phyloP scores from a whole-genome alignment of 2,113 vertebrate genomes.

The Cervus canadensis region DNA sequence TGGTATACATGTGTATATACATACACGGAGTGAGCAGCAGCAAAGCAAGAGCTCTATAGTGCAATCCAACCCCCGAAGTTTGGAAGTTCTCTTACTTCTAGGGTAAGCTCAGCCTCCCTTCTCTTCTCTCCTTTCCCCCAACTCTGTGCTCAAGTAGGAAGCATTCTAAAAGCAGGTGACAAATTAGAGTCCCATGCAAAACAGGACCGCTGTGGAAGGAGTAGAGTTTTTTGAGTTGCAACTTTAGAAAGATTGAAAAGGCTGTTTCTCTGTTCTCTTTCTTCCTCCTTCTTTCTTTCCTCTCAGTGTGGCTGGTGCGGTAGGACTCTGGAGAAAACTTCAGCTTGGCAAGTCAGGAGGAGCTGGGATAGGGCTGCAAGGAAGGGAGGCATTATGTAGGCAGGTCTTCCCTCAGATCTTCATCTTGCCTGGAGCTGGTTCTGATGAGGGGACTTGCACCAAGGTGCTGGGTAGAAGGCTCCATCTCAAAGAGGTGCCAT shows the following conservation, averaged over 20 bases:
- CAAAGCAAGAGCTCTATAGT: too few relatives aligned
- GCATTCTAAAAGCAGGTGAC: neutral
- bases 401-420: neutral
- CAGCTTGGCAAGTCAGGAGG: neutral
- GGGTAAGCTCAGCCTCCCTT: neutral
- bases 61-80: neutral
- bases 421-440: neutral
- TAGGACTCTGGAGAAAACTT: neutral
- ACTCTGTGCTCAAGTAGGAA: neutral
- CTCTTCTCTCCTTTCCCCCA: neutral
- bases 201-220: neutral
- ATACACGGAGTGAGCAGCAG: accelerated
- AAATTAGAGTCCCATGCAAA: neutral
- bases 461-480: neutral
- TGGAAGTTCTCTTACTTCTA: neutral
- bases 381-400: accelerated
- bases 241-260: neutral
- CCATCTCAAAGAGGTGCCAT: neutral
- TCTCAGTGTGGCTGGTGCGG: neutral
- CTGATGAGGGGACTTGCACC: too few relatives aligned
- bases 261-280: neutral
- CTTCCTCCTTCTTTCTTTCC: neutral
- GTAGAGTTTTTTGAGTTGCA: neutral
- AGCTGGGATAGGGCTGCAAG: neutral
- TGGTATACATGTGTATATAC: accelerated